Evolutionary conservation across 2,113 vertebrate species (phyloP).

Genomic region (Rhombomys opimus): DNA sequence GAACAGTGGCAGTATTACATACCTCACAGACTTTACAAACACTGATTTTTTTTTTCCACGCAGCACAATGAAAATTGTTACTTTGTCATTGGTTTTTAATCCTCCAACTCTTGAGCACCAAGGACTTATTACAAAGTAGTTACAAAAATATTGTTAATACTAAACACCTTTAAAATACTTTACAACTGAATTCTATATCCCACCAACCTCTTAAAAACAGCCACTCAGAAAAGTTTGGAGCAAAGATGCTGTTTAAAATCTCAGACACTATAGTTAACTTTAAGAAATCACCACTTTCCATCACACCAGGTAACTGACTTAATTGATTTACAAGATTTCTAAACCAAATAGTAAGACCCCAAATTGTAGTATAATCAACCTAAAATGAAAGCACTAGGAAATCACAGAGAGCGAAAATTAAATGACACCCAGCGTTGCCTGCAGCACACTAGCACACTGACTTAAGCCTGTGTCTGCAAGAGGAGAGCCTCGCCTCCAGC

Average conservation of each 20-base stretch:
- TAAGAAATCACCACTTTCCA: neutral
- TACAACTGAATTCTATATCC: neutral
- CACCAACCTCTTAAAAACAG: neutral
- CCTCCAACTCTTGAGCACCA: neutral
- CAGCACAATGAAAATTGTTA: neutral
- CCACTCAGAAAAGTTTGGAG: neutral
- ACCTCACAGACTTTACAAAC: neutral
- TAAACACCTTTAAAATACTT: neutral
- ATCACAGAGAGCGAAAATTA: neutral
- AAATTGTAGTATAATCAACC: neutral
- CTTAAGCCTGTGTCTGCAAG: neutral
- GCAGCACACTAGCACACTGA: neutral
- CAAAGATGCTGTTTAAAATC: neutral
- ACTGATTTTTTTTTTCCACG: neutral
- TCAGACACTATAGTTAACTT: neutral
- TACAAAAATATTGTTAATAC: neutral
- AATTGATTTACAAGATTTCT: neutral
- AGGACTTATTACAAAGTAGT: neutral
- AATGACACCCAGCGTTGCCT: fast-evolving
- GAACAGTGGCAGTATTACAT: neutral
- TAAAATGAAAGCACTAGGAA: neutral
- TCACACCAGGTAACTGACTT: neutral
- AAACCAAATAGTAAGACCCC: neutral
- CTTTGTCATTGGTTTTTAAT: neutral
- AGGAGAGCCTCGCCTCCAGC: neutral